Base-by-base conservation (phyloP, 1,140 invertebrate species). In the Zaprionus ghesquierei region DNA sequence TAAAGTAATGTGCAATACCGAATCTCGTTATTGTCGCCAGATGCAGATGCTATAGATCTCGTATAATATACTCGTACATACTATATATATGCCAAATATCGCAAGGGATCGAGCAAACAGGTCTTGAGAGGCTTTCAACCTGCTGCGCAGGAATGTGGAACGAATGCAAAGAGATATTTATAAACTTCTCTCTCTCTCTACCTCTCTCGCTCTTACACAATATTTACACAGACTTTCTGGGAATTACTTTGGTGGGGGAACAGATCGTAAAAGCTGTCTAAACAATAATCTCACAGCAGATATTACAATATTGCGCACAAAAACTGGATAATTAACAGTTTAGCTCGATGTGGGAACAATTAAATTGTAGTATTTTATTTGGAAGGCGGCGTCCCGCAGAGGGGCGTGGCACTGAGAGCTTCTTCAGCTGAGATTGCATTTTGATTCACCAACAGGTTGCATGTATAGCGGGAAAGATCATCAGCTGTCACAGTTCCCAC, bases 401-500 rank as follows among this genome's bases (percentile, higher is more conserved):
- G 18, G 56, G 27, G n/a, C 22, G 27, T 61, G 8, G 44, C 33
- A 38, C 5, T n/a, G 2, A 0, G 1, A 33, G 3, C 1, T 33
- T 12, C 10, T 33, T 33, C 10, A 2, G 35, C 23, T 41, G 18
- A 27, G 29, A 13, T 64, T 15, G 5, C 2, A 4, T 12, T 1
- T 56, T 70, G 69, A 71, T 25, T 71, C 61, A 71, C 51, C 8
- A 71, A 58, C 69, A 10, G 53, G 69, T 58, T 53, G 15, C 18
- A 18, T 53, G 33, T 54, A 50, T 38, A 20, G n/a, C 35, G 15
- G n/a, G n/a, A 18, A 9, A 46, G 18, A 46, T 46, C 18, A n/a
- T 46, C n/a, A 44, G 8, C 2, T 46, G 41, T 18, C 41, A 8
- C 15, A 18, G 15, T 18, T 5, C 5, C 3, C 15, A 18, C n/a